Evolutionary conservation across 2,113 vertebrate genomes (phyloP), one percentile per base, ranked within the genome.

Genomic region (Rana temporaria): DNA sequence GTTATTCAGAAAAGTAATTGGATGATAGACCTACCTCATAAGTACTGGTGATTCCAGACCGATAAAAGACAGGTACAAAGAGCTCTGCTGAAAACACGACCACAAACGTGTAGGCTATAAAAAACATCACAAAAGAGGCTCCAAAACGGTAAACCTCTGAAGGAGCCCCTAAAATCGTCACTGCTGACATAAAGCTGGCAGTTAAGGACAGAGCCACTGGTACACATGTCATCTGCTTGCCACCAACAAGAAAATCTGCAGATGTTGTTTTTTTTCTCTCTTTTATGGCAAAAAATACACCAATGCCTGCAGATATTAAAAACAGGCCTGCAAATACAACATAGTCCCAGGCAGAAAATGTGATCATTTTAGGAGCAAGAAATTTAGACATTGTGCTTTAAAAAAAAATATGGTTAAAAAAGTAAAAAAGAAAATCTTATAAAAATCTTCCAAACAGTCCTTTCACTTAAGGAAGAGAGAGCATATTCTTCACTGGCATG

Each of bases 171-270:
- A 97, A 67, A 0, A 96, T 90, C 0, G 96, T 96, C 7, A 97
- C 92, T 2, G 96, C 96, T 1, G 96, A 97, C 95, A 96, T 96
- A 86, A 97, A 97, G 69, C 95, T 97, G 71, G 96, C 85, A 0
- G 96, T 96, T 55, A 97, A 92, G 16, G 96, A 97, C 68, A 97
- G 87, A 0, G 95, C 95, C 16, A 97, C 95, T 0, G 95, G 96
- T 30, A 90, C 95, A 17, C 89, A 96, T 0, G 86, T 91, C 95
- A 97, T 93, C 88, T 95, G 91, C 56, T 65, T 94, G 4, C 95
- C 95, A 0, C 94, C 96, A 0, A 95, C 90, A 82, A 97, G 85
- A 87, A 96, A 96, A 22, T 95, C 93, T 2, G 89, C 86, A 0
- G 95, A 96, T 3, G 90, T 90, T n/a, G 85, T 87, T 65, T 93